These are phyloP conservation scores for Catonia carolina DNA, from an alignment of 2,888 invertebrate species.

Conservation along the genomic window DNA sequence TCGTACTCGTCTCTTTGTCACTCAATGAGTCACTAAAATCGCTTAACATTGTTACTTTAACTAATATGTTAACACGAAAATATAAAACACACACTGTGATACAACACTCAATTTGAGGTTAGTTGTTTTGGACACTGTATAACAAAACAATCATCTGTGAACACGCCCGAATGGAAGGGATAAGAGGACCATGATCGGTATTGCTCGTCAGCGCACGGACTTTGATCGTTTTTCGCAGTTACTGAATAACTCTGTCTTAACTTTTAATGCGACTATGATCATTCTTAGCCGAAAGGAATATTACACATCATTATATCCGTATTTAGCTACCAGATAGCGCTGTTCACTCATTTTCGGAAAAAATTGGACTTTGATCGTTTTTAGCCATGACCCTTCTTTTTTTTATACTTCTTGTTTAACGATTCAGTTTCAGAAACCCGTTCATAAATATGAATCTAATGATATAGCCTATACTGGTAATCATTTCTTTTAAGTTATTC, in stretches of 20 bases:
- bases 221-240: constrained; percentile 10
- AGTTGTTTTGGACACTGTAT: constrained; percentile 12
- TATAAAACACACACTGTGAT: background rate
- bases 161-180: background rate
- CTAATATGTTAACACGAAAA: background rate
- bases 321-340: constrained; percentile 13
- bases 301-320: background rate
- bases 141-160: background rate
- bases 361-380: no score
- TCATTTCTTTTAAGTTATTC: no score
- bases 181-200: constrained; percentile 12
- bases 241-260: constrained; percentile 10
- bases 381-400: no score
- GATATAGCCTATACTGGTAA: no score
- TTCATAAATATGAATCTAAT: no score
- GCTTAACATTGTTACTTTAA: background rate
- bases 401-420: no score
- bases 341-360: constrained; percentile 10
- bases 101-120: constrained; percentile 4
- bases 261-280: constrained; percentile 5
- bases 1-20: constrained; percentile 3
- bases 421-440: no score
- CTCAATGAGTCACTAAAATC: constrained; percentile 11
- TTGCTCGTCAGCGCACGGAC: constrained; percentile 3
- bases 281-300: background rate